Conservation (phyloP, 2,888 invertebrate species). For the Limnephilus auricula region DNA sequence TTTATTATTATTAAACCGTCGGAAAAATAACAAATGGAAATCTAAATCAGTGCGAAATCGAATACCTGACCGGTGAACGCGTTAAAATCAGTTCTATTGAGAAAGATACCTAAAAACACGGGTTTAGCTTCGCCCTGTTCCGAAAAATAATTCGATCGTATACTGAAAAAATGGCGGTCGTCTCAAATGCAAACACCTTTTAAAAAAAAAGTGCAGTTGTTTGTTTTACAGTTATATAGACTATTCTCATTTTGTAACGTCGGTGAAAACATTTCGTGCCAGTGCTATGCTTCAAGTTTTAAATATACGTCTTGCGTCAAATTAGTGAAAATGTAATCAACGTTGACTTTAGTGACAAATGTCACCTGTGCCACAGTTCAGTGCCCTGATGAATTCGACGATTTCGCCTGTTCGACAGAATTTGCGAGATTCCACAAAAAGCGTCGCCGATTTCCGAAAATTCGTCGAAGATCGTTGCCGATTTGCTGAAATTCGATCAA, state of each 20-base stretch:
- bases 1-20: neutral
- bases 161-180: neutral
- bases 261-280: neutral
- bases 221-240: neutral
- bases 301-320: neutral
- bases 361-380: neutral
- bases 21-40: neutral
- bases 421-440: neutral
- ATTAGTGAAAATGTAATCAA: neutral
- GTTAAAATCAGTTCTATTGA: neutral
- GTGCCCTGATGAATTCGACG: neutral
- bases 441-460: neutral
- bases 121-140: neutral
- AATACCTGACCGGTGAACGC: slow-evolving; percentile 14
- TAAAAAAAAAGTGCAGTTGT: neutral
- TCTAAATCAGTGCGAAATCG: neutral
- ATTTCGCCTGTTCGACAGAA: neutral
- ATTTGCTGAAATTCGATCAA: neutral
- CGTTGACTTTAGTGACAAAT: neutral
- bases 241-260: neutral
- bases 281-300: neutral
- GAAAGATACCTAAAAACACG: neutral
- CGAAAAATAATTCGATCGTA: neutral
- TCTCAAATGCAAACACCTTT: neutral
- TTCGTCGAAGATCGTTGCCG: neutral